A percentile compares a stretch with the other conserved stretches of the same genome.
Evolutionary conservation across 2,888 invertebrate species (phyloP).

Genomic region (Drosophila greeni): DNA sequence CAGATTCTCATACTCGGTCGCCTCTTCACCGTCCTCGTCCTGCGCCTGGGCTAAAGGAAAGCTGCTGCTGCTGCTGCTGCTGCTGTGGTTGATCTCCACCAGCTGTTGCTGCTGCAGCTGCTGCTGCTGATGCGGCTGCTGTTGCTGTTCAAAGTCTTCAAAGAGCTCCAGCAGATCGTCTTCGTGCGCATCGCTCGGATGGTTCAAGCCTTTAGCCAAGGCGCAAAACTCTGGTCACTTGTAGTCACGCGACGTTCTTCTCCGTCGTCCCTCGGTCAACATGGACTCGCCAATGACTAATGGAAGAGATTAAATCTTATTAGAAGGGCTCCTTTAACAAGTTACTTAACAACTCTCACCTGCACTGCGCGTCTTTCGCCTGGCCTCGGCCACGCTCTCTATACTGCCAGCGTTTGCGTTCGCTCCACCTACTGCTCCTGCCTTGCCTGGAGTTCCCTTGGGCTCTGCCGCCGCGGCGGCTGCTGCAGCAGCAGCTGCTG

Average conservation of each 20-base stretch:
- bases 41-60: constrained; percentile 76
- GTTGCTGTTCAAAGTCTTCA: constrained; percentile 43
- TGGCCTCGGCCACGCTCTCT: constrained; percentile 73
- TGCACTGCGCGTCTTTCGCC: constrained; percentile 86
- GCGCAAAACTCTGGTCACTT: constrained; percentile 84
- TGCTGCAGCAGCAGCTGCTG: constrained; percentile 64
- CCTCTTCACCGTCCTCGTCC: constrained; percentile 43
- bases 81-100: constrained; percentile 48
- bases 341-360: constrained; percentile 78
- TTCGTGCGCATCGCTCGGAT: constrained; percentile 63
- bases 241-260: constrained; percentile 85
- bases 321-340: not conserved
- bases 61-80: constrained; percentile 51
- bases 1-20: constrained; percentile 40
- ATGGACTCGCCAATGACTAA: constrained; percentile 76
- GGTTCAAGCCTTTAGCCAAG: constrained; percentile 76
- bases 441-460: constrained; percentile 46
- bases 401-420: constrained; percentile 61
- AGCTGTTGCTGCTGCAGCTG: constrained; percentile 41
- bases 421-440: constrained; percentile 18
- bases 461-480: constrained; percentile 63
- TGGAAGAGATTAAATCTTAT: not conserved
- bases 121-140: constrained; percentile 34
- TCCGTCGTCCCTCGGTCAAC: constrained; percentile 79
- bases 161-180: constrained; percentile 64